Conservation (phyloP, 2,113 vertebrate species). For the Alaudala cheleensis region DNA sequence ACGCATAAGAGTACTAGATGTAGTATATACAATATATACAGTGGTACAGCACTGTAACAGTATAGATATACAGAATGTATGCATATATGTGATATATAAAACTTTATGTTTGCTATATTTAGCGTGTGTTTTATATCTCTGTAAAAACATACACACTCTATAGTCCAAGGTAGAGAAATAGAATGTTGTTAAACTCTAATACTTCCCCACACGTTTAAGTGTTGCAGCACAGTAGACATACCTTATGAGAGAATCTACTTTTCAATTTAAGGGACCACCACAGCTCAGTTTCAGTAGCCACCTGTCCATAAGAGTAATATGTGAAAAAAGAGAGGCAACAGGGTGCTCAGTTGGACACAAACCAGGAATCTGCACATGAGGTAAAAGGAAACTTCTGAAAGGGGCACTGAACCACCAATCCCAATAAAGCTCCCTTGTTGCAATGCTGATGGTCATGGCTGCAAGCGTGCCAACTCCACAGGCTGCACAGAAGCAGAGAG, state of each 20-base stretch:
- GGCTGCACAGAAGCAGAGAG: not conserved
- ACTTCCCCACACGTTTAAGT: not conserved
- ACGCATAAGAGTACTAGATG: not conserved
- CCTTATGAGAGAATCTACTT: not conserved
- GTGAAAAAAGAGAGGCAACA: not conserved
- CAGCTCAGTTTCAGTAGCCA: not conserved
- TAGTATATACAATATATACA: not conserved
- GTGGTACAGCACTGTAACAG: not conserved
- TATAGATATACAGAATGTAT: not conserved
- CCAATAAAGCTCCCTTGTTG: accelerated
- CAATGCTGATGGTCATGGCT: not conserved
- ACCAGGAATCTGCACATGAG: accelerated
- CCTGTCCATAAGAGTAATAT: accelerated
- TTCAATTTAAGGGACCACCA: not conserved
- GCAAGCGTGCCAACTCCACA: accelerated
- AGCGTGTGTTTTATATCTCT: not conserved
- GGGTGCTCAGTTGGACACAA: accelerated
- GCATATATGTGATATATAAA: not conserved
- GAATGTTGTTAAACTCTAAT: not conserved
- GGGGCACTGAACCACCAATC: accelerated
- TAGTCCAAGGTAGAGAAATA: not conserved
- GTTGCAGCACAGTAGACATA: not conserved
- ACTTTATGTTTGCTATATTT: not conserved
- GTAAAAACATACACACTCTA: accelerated
- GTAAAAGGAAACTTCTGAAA: not conserved